Percentiles rank a stretch among this genome's conserved stretches.
Evolutionary conservation across 2,888 invertebrate species (phyloP).

Genomic region (Trypoxylon attenuatum): DNA sequence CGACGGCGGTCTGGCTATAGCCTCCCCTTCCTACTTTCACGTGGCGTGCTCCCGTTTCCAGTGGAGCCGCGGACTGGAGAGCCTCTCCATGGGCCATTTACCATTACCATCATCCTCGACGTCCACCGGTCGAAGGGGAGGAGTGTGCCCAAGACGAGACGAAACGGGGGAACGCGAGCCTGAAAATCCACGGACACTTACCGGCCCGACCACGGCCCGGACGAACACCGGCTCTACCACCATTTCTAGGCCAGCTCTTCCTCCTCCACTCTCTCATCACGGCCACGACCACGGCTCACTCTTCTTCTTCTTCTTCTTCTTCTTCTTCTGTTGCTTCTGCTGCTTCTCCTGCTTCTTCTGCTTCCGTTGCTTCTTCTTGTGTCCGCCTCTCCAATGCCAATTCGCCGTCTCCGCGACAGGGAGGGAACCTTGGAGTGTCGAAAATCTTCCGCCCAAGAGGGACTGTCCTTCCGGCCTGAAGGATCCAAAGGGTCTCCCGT

Average conservation of each 20-base stretch:
- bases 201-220: constrained; percentile 7
- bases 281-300: not conserved
- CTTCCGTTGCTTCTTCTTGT: not conserved
- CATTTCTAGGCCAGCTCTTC: constrained; percentile 58
- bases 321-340: not conserved
- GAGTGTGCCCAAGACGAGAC: constrained; percentile 4
- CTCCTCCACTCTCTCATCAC: constrained; percentile 14
- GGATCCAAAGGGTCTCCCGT: too few species aligned
- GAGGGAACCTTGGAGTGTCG: too few species aligned
- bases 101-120: constrained; percentile 65
- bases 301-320: constrained; percentile 21
- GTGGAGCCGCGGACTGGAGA: constrained; percentile 57
- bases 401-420: too few species aligned
- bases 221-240: constrained; percentile 19
- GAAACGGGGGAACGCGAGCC: constrained; percentile 28
- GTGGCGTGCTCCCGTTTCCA: constrained; percentile 73
- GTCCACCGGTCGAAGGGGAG: constrained; percentile 33
- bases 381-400: not conserved
- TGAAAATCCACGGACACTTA: constrained; percentile 37
- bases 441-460: too few species aligned
- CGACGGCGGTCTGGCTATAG: constrained; percentile 70
- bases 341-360: constrained; percentile 9
- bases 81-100: constrained; percentile 61
- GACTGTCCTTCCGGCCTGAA: too few species aligned
- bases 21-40: constrained; percentile 71